A percentile compares a stretch with the other conserved stretches of the same genome.
phyloP scores from a whole-genome alignment of 2,113 vertebrate genomes.

The Caranx ignobilis region DNA sequence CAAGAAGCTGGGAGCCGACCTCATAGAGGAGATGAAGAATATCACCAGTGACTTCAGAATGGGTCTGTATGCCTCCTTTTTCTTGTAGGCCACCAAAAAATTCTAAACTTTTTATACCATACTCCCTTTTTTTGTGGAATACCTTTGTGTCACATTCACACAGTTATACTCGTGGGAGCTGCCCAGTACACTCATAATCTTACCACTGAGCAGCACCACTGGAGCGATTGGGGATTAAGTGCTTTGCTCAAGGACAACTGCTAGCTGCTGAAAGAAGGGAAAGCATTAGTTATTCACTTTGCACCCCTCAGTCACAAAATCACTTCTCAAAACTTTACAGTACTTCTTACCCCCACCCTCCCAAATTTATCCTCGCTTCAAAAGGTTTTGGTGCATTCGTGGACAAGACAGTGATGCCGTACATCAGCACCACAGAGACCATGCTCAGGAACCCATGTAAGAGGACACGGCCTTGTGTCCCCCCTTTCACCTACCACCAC shows the following conservation, averaged over 20 bases:
- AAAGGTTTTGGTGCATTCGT: conserved; percentile 52
- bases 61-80: neutral
- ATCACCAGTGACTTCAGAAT: conserved; percentile 29
- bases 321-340: conserved; percentile 39
- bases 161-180: conserved; percentile 49
- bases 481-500: conserved; percentile 50
- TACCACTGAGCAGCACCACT: conserved; percentile 42
- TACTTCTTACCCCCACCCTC: conserved; percentile 6
- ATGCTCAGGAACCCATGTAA: conserved; percentile 38
- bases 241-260: conserved; percentile 63
- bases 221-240: conserved; percentile 55
- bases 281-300: conserved; percentile 53
- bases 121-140: conserved; percentile 1
- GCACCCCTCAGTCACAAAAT: conserved; percentile 42
- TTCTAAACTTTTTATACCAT: conserved; percentile 9
- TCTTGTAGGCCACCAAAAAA: neutral
- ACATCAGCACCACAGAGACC: conserved; percentile 42
- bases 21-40: conserved; percentile 15
- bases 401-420: conserved; percentile 46
- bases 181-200: conserved; percentile 51
- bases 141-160: conserved; percentile 47
- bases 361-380: conserved; percentile 33
- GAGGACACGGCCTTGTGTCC: conserved; percentile 21
- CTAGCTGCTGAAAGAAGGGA: conserved; percentile 20
- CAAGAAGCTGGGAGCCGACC: conserved; percentile 12